A percentile compares a stretch with the other conserved stretches of the same genome.
These are phyloP conservation scores for Otus sunia DNA, from an alignment of 2,113 vertebrate genomes.

Conservation along the genomic window DNA sequence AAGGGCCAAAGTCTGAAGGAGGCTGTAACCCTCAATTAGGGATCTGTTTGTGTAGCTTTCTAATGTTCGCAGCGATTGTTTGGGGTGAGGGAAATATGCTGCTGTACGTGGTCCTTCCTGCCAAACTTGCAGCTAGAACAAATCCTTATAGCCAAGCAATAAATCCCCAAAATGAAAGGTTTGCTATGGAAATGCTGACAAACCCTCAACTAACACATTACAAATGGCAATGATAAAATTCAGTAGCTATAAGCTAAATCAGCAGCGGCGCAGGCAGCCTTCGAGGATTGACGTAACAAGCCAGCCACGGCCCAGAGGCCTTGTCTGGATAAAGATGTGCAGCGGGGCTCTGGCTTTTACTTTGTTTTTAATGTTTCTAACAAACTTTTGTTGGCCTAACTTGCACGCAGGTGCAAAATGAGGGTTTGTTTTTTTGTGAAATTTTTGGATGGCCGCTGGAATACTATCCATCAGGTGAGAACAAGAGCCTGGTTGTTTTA, in stretches of 20 bases:
- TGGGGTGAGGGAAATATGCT: not conserved
- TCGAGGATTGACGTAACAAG: not conserved
- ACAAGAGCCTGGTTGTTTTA: not conserved
- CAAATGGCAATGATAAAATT: not conserved
- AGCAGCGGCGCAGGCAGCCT: not conserved
- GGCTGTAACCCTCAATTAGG: not conserved
- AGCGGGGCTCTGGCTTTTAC: not conserved
- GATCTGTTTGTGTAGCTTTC: not conserved
- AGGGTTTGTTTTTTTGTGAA: not conserved
- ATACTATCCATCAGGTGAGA: accelerated
- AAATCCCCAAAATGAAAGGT: not conserved
- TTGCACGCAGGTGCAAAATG: not conserved
- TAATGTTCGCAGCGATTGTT: not conserved
- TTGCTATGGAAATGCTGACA: not conserved
- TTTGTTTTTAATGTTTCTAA: not conserved
- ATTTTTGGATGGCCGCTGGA: not conserved
- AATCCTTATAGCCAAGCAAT: not conserved
- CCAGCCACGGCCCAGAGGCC: no score
- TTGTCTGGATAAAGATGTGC: not conserved
- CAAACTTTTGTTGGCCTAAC: not conserved
- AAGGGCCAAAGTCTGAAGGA: not conserved
- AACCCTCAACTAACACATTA: accelerated
- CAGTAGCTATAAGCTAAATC: not conserved
- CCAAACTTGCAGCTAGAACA: not conserved
- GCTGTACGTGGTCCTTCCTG: not conserved